Evolutionary conservation across 2,888 invertebrate species (phyloP).

Genomic region (Pherbina coryleti): DNA sequence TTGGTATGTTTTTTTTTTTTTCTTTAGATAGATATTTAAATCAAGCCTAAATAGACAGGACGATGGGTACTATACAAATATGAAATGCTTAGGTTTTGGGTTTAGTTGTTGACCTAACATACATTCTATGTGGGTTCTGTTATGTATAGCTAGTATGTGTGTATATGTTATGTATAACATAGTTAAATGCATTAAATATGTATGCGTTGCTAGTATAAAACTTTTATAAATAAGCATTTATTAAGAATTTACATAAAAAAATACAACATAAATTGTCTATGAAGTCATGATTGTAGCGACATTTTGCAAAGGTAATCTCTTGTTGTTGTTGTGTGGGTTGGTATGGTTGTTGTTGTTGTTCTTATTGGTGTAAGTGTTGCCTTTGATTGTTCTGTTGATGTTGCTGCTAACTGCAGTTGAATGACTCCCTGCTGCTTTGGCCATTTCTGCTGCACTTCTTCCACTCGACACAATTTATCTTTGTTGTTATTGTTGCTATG

Average conservation of each 20-base stretch:
- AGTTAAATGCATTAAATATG: no score
- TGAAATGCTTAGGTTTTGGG: no score
- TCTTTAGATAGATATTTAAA: no score
- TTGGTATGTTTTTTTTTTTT: no score
- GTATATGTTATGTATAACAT: not conserved
- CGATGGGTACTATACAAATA: no score
- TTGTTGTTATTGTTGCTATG: not conserved
- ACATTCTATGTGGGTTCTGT: not conserved
- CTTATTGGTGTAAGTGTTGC: not conserved
- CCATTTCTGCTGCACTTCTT: not conserved
- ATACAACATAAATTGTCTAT: not conserved
- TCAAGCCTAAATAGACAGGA: no score
- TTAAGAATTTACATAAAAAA: not conserved
- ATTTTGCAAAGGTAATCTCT: not conserved
- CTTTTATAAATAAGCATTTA: constrained; percentile 5
- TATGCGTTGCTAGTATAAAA: not conserved
- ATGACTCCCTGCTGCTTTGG: not conserved
- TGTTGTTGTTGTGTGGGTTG: not conserved
- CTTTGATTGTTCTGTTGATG: not conserved
- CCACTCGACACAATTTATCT: constrained; percentile 12
- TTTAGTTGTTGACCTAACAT: not conserved
- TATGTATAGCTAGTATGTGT: not conserved
- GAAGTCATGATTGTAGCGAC: constrained; percentile 2
- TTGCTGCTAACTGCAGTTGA: not conserved
- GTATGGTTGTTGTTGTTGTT: constrained; percentile 9